phyloP scores from a whole-genome alignment of 1,140 invertebrate species.

The Semibalanus balanoides region DNA sequence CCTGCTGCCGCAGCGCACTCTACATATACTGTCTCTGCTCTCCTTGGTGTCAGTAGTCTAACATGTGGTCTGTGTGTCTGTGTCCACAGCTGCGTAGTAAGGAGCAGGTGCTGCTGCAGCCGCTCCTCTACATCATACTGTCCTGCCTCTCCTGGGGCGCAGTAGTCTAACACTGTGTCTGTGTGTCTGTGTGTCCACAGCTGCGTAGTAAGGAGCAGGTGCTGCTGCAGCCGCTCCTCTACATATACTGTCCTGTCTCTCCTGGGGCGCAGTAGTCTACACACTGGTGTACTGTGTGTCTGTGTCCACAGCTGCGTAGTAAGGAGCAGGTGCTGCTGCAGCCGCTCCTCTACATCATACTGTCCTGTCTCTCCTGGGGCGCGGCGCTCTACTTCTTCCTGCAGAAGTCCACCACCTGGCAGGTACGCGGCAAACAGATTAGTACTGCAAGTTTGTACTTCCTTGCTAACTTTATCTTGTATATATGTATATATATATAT shows the following conservation, averaged over 20 bases:
- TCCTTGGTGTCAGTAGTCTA: too few species aligned
- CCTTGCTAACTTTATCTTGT: too few species aligned
- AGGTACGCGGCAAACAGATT: too few species aligned
- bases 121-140: slow-evolving; percentile 47
- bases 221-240: slow-evolving; percentile 42
- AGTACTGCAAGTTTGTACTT: too few species aligned
- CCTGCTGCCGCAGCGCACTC: too few species aligned
- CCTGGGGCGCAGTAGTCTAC: slow-evolving; percentile 53
- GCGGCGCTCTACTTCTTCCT: slow-evolving; percentile 59
- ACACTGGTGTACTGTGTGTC: too few species aligned
- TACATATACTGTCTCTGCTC: too few species aligned
- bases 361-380: slow-evolving; percentile 49
- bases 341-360: slow-evolving; percentile 45
- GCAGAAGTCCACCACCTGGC: slow-evolving; percentile 63
- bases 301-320: slow-evolving; percentile 40
- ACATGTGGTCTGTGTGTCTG: too few species aligned
- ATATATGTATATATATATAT: too few species aligned
- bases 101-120: slow-evolving; percentile 47
- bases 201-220: slow-evolving; percentile 51
- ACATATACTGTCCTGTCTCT: slow-evolving; percentile 46
- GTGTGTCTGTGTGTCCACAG: slow-evolving; percentile 37
- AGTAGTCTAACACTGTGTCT: slow-evolving; percentile 40
- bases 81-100: slow-evolving; percentile 44
- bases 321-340: slow-evolving; percentile 48
- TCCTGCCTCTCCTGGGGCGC: slow-evolving; percentile 48